Evolutionary conservation across 2,888 invertebrate species (phyloP), one percentile per base, ranked within the genome.

Genomic region (Caenorhabditis sp.): DNA sequence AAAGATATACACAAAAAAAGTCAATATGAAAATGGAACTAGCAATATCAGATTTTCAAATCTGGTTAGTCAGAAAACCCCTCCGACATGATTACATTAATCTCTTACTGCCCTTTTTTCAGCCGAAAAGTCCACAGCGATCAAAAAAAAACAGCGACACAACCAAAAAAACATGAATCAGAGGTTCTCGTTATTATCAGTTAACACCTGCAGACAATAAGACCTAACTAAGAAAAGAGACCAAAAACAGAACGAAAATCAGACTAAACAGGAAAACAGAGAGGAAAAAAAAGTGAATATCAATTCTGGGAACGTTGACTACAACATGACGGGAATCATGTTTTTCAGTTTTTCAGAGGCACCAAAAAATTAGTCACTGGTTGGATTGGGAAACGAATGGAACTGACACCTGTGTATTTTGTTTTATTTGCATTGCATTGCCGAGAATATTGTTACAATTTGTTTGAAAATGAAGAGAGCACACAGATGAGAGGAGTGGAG

Each of bases 81-180:
- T n/a, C n/a, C 16, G 44, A 47, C 26, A 22, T 51, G 66, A 66
- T 51, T 51, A 51, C 12, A 49, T 49, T 66, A 66, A 66, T 66
- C 66, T 16, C 49, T 1, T 7, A 28, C 31, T 51, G 66, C 49
- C 28, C 64, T 64, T 44, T 66, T 66, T 31, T 66, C n/a, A 54
- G 54, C 54, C 54, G 1, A 12, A 19, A 47, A 47, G 51, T 22
- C 22, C 24, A 24, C 22, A 26, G n/a, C 44, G 49, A 24, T 28
- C 31, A n/a, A n/a, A n/a, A n/a, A 64, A 16, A n/a, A 28, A 49
- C 47, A 64, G 38, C 61, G 28, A 28, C 44, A 64, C 19, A 47
- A 28, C 24, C 8, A 41, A 8, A 38, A 47, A 64, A n/a, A n/a
- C n/a, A 61, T 63, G 63, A 63, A n/a, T 63, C 63, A 63, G 16